Evolutionary conservation across 2,113 vertebrate species (phyloP), one percentile per base, ranked within the genome.

Genomic region (Dipodomys merriami): DNA sequence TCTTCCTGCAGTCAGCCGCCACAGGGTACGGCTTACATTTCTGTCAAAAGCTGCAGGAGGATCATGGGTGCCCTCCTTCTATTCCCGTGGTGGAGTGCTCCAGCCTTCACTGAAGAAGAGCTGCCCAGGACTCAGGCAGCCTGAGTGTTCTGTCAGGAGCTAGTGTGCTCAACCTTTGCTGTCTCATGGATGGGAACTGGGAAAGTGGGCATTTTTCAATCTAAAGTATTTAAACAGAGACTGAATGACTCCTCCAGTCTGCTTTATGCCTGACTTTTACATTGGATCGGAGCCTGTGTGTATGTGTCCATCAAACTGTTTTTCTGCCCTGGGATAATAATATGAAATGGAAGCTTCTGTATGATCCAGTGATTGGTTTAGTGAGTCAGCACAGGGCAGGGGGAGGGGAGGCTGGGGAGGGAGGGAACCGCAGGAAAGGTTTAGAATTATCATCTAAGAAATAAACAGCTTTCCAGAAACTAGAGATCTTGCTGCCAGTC

Each of bases 1-100:
- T 88, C 60, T 96, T 49, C 83, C 91, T 91, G 57, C 49, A 95
- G 91, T 79, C 92, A 93, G 91, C 88, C 81, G 67, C 94, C 88
- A 39, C 81, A 87, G 80, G 64, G 72, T 15, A 64, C 89, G 91
- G 60, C 49, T 89, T 91, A 60, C 83, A 73, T 95, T 82, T 95
- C 44, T 93, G 76, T 88, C 83, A 81, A 35, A 92, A 93, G 62
- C 81, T 33, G n/a, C 39, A 65, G 67, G n/a, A n/a, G n/a, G 74
- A 88, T 92, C 49, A 2, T 86, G 76, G 30, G 46, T 80, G 90
- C 90, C 64, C 46, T 92, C 35, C 33, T 86, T 82, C 49, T 44
- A 60, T 19, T 88, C 44, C 53, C 30, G 30, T 35, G 73, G 25
- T 87, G 39, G n/a, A 10, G n/a, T 82, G 84, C 83, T 79, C 82